Base-by-base conservation (phyloP, 2,888 invertebrate genomes). In the Acanthopleura granulata region DNA sequence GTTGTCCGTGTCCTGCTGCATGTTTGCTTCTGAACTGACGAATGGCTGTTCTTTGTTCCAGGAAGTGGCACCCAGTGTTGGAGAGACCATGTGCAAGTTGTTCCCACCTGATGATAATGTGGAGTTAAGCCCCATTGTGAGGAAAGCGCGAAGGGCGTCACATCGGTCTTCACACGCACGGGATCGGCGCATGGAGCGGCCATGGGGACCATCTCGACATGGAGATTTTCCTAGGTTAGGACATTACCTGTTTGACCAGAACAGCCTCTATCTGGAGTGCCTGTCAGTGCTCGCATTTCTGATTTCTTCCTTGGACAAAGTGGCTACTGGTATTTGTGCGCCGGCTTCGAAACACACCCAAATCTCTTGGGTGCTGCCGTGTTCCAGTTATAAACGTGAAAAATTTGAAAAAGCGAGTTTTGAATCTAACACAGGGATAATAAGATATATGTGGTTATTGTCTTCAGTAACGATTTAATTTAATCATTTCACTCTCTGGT, bases 31-130 rank as follows among this genome's bases (percentile, higher is more conserved):
- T n/a, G n/a, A n/a, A n/a, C n/a, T n/a, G n/a, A n/a, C n/a, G n/a
- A n/a, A n/a, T n/a, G n/a, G n/a, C n/a, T n/a, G n/a, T n/a, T n/a
- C 9, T 40, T 9, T 40, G 4, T 83, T 85, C 12, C 95, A 98
- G 93, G 98, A 98, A 93, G 97, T 99, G 83, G 98, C 98, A 90
- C 97, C 98, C 1, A 94, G 95, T 90, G 96, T 97, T 74, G 99
- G 97, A 25, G 96, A 97, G 90, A 97, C 97, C 90, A 92, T 99
- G 77, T 99, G 97, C 89, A 94, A 97, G 77, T 92, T 98, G 71
- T 99, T 99, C 91, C 95, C 97, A 1, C 95, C 96, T 91, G 99
- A 99, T 80, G 86, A 87, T 72, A 87, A 86, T 78, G 84, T 89
- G 57, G 90, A 90, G 80, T 80, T 90, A 62, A 83, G 82, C 75